Evolutionary conservation across 2,797 vertebrate species (phyloP), one percentile per base, ranked within the genome.

Genomic region (Neomorphus geoffroyi): DNA sequence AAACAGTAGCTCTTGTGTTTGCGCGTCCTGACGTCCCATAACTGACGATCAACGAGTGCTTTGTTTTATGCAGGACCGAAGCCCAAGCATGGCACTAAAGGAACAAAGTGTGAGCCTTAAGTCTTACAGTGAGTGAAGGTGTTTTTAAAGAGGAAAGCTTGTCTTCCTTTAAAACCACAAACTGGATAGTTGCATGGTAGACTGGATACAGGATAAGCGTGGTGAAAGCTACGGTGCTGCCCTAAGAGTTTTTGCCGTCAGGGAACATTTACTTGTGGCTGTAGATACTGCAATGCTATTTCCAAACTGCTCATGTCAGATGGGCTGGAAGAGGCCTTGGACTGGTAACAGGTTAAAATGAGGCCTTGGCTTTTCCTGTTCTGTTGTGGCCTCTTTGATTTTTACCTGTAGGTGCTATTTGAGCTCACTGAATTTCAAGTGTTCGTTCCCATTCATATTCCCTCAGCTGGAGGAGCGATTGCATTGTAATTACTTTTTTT

Each of bases 61-160:
- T 96, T 32, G 3, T 91, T 84, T 94, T 93, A 67, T 78, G 22
- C 45, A 27, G 94, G 88, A 88, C 37, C 39, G 64, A 11, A 95
- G 88, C 95, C 90, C 92, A 93, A 93, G 79, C 77, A 80, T 87
- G 41, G 33, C 86, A 39, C 92, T 92, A 48, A 88, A 11, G 33
- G 85, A 92, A 81, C 51, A 94, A 90, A 93, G 80, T 80, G 66
- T 83, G 86, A 80, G 93, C 93, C 91, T 92, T 81, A 89, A 94
- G 91, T 94, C 85, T 85, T 91, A 93, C 73, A 45, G 64, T 90
- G 65, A 93, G 90, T 90, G 90, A 90, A 87, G 56, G 64, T 79
- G 23, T 23, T 92, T 95, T 94, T 92, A 90, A 96, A 88, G 86
- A 85, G 79, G 74, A 90, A 86, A 77, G 50, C 91, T 50, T 74